These are phyloP conservation scores for Limnothrissa miodon DNA, from an alignment of 2,113 vertebrate species.

Conservation along the genomic window DNA sequence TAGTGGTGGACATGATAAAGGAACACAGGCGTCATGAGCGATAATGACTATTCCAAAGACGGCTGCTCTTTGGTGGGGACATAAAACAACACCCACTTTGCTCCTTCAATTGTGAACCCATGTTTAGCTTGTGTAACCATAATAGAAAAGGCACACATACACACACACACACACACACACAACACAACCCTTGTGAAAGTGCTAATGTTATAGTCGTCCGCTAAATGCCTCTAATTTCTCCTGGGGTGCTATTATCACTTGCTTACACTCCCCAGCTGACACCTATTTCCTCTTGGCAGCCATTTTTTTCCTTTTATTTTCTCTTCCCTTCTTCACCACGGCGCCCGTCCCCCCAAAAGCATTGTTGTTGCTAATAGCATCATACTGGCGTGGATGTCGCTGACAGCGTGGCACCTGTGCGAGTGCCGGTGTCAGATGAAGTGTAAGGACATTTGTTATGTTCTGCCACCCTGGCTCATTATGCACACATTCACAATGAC, in stretches of 20 bases:
- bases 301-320: background rate
- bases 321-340: background rate
- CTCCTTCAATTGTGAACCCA: background rate
- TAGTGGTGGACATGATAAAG: background rate
- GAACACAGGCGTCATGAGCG: background rate
- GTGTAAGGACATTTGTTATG: background rate
- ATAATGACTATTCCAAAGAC: background rate
- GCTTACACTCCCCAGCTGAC: background rate
- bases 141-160: background rate
- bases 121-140: background rate
- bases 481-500: background rate
- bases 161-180: background rate
- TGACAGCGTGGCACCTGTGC: conserved; percentile 1
- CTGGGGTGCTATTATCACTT: background rate
- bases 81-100: background rate
- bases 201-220: conserved; percentile 3
- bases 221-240: background rate
- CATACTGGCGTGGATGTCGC: background rate
- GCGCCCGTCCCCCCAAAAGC: background rate
- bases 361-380: conserved; percentile 7
- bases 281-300: background rate
- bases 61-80: background rate
- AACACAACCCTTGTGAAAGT: background rate
- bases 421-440: background rate
- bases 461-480: background rate